Evolutionary conservation across 1,140 invertebrate genomes (phyloP), one percentile per base, ranked within the genome.

Genomic region (Drosophila bipectinata): DNA sequence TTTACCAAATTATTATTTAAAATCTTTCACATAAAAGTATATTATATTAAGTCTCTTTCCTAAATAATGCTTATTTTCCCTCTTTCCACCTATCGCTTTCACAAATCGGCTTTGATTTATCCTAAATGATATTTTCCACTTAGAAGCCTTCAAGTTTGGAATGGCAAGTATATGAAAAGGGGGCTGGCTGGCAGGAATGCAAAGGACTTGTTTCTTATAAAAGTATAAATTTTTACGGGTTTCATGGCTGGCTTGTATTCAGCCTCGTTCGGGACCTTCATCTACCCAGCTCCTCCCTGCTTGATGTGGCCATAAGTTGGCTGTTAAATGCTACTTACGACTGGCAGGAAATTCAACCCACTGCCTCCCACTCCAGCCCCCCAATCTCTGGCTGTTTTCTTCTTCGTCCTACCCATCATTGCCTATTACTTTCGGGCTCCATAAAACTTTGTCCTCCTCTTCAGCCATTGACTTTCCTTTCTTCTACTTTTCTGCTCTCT

Each of bases 381-480:
- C 18, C 10, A 7, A 7, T 8, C 4, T 15, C 41, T 8, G 30
- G 1, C 41, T 21, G 21, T 21, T 21, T 21, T 21, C 21, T 21
- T 21, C 21, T 32, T 32, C 28, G 24, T 14, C 32, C 9, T 10
- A 52, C 10, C 48, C 21, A 63, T 58, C 75, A 79, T 77, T 87
- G 82, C 82, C 81, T 85, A 85, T 87, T 87, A 87, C 82, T 81
- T 87, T 84, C 81, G 81, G 74, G 72, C 72, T 75, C 60, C 81
- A 85, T 85, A 87, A 85, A 85, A 85, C 82, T 85, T 85, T 85
- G 81, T 85, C 81, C 82, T 84, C 81, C 74, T 84, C 77, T 77
- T 74, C 78, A 68, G 69, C 60, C 63, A 76, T 87, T 84, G 81
- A 87, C 81, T 87, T 69, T 69, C 66, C 63, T 69, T 69, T 85